phyloP scores from a whole-genome alignment of 2,888 invertebrate species.

The Drosophila eohydei region DNA sequence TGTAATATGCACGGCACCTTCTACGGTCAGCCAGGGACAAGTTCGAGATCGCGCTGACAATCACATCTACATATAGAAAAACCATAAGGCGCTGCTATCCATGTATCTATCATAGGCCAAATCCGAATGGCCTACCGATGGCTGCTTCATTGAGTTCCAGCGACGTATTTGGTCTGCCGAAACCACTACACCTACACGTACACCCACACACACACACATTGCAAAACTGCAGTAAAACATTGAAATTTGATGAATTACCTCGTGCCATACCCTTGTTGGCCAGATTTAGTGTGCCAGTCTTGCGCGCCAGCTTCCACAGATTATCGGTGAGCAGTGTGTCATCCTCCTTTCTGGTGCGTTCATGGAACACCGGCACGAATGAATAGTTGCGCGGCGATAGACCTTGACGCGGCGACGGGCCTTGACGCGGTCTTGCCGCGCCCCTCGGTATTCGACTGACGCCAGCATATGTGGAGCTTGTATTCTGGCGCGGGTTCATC shows the following conservation, averaged over 20 bases:
- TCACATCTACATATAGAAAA: constrained; percentile 59
- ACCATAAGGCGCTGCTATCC: constrained; percentile 70
- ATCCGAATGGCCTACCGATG: not conserved
- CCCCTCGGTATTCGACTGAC: constrained; percentile 59
- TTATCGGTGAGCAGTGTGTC: constrained; percentile 89
- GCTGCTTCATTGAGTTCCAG: constrained; percentile 45
- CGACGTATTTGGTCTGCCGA: constrained; percentile 41
- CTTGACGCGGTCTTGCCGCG: constrained; percentile 45
- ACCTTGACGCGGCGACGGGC: constrained; percentile 51
- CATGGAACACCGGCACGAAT: constrained; percentile 88
- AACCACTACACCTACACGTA: constrained; percentile 43
- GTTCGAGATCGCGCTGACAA: constrained; percentile 51
- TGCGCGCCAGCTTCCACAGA: constrained; percentile 91
- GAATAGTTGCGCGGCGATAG: constrained; percentile 63
- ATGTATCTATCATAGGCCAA: constrained; percentile 24
- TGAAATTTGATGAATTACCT: constrained; percentile 86
- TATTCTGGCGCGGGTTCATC: constrained; percentile 31
- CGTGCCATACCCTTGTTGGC: constrained; percentile 90
- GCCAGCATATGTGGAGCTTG: not conserved
- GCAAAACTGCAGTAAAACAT: not conserved
- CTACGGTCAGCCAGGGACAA: constrained; percentile 73
- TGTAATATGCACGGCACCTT: constrained; percentile 70
- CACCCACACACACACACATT: constrained; percentile 5
- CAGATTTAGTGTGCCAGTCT: constrained; percentile 92
- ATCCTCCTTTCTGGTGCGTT: constrained; percentile 87